Conservation (phyloP, 2,113 vertebrate genomes). For the Actinemys pallida region DNA sequence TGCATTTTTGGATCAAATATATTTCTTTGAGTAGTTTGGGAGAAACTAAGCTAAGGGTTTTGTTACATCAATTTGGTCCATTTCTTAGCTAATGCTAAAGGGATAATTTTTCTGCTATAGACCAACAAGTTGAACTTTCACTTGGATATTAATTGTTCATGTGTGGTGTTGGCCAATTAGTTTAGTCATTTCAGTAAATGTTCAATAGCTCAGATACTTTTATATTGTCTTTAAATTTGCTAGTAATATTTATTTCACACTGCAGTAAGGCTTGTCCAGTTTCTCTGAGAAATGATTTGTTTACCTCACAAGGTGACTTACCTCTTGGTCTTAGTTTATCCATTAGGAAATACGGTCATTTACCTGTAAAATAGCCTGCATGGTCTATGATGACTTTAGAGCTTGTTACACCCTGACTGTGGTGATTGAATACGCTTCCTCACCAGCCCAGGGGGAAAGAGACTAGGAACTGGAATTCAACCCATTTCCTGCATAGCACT, state of each 20-base stretch:
- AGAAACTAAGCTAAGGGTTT: background rate
- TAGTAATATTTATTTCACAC: too few species aligned
- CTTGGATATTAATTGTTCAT: background rate
- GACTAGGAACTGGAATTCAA: background rate
- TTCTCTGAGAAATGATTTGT: background rate
- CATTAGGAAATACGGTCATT: background rate
- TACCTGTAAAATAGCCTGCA: background rate
- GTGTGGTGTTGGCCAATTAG: background rate
- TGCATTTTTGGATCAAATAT: background rate
- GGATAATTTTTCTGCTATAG: background rate
- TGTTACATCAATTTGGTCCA: background rate
- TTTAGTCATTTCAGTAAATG: too few species aligned
- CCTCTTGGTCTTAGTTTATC: slow-evolving; percentile 16
- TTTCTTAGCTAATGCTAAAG: background rate
- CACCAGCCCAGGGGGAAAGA: background rate
- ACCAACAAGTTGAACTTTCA: background rate
- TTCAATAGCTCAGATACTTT: too few species aligned
- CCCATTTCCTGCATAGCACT: background rate
- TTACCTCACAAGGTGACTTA: background rate
- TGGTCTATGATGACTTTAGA: background rate
- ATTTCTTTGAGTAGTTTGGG: too few species aligned
- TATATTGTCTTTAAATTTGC: too few species aligned
- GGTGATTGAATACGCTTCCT: background rate
- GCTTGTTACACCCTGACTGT: background rate
- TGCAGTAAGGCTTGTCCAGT: too few species aligned